Conservation (phyloP, 2,888 invertebrate genomes). For the Troilus luridus region DNA sequence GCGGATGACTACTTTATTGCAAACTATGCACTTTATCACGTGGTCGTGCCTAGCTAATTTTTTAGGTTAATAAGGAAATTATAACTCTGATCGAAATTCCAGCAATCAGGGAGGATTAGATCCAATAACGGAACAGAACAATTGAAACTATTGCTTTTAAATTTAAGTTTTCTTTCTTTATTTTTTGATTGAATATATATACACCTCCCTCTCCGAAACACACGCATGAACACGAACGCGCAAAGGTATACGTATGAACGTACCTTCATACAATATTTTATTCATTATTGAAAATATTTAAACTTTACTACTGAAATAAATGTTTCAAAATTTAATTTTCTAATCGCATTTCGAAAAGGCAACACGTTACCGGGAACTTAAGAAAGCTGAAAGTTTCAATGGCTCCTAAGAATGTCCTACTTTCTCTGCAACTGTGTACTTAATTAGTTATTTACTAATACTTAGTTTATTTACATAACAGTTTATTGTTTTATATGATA, state of each 20-base stretch:
- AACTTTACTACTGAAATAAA: not conserved
- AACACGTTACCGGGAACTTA: not conserved
- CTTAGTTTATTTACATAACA: too few relatives aligned
- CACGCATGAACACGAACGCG: too few relatives aligned
- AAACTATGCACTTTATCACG: not conserved
- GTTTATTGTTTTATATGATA: too few relatives aligned
- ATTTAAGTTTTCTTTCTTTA: not conserved
- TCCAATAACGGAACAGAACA: too few relatives aligned
- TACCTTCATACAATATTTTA: not conserved
- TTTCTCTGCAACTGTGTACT: not conserved
- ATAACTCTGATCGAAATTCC: not conserved
- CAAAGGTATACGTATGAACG: too few relatives aligned
- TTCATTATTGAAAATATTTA: not conserved
- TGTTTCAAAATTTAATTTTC: not conserved
- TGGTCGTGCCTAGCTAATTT: not conserved
- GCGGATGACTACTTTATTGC: not conserved
- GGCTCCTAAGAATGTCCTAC: not conserved
- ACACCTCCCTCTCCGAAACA: not conserved
- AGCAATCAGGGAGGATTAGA: too few relatives aligned
- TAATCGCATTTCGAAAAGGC: not conserved
- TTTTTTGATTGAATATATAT: not conserved
- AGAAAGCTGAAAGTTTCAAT: not conserved
- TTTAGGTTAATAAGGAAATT: not conserved
- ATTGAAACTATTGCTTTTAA: too few relatives aligned
- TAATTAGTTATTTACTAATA: not conserved